Conservation (phyloP, 1,140 invertebrate genomes). For the Dinothrombium tinctorium region DNA sequence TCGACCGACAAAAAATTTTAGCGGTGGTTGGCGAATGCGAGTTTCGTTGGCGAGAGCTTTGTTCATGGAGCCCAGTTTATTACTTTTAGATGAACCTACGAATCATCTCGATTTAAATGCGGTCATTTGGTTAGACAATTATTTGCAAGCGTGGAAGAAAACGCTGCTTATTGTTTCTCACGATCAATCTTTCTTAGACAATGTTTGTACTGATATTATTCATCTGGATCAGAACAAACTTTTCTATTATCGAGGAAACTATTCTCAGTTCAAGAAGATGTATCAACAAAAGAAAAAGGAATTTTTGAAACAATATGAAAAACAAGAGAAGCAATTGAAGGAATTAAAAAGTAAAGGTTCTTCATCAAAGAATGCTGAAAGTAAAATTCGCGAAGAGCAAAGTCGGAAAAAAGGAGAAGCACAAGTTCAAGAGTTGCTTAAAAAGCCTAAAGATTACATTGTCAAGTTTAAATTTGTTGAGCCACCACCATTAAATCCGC, state of each 20-base stretch:
- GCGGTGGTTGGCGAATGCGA: conserved; percentile 96
- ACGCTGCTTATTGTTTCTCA: conserved; percentile 92
- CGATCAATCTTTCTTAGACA: conserved; percentile 97
- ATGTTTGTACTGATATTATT: conserved; percentile 96
- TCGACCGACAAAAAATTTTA: conserved; percentile 78
- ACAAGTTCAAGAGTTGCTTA: conserved; percentile 36
- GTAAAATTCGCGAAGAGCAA: conserved; percentile 36
- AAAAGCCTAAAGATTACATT: conserved; percentile 24
- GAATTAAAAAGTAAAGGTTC: conserved; percentile 83
- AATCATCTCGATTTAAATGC: conserved; percentile 76
- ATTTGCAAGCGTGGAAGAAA: conserved; percentile 86
- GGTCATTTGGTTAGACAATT: conserved; percentile 97
- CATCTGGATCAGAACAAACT: conserved; percentile 85
- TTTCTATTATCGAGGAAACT: conserved; percentile 95
- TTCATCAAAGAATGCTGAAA: conserved; percentile 65
- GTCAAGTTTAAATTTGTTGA: conserved; percentile 95
- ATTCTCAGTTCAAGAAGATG: conserved; percentile 92
- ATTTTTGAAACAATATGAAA: conserved; percentile 89
- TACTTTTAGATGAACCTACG: conserved; percentile 85
- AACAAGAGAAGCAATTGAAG: conserved; percentile 83
- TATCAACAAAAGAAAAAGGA: conserved; percentile 82
- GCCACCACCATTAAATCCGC: conserved; percentile 75
- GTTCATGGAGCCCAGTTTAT: conserved; percentile 66
- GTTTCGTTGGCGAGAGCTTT: conserved; percentile 59
- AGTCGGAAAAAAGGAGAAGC: conserved; percentile 84